Percentiles rank a stretch among this genome's conserved stretches.
phyloP scores from a whole-genome alignment of 2,797 vertebrate species.

The Typhlichthys eigenmanni region DNA sequence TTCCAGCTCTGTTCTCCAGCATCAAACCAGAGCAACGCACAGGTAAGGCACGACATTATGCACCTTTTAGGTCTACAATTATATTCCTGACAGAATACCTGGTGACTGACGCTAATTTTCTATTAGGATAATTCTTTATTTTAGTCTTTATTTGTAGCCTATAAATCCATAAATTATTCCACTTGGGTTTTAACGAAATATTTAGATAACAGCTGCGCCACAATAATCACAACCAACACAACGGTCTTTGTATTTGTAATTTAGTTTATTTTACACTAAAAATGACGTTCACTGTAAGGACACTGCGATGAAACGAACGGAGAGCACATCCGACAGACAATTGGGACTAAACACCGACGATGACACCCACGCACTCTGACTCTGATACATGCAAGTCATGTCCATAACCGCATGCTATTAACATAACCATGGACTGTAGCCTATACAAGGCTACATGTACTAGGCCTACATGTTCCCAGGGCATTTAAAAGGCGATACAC shows the following conservation, averaged over 20 bases:
- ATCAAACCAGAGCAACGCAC: constrained; percentile 64
- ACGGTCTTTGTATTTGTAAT: not conserved
- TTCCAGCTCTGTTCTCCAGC: constrained; percentile 56
- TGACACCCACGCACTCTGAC: constrained; percentile 73
- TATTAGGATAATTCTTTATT: constrained; percentile 6
- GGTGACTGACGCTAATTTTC: constrained; percentile 14
- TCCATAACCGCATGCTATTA: constrained; percentile 57
- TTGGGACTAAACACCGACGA: constrained; percentile 45
- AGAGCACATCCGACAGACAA: constrained; percentile 15
- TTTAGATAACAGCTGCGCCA: constrained; percentile 65
- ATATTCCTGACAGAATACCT: constrained; percentile 8
- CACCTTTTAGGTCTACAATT: constrained; percentile 43
- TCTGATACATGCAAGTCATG: constrained; percentile 70
- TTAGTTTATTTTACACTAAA: constrained; percentile 19
- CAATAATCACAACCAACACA: constrained; percentile 28
- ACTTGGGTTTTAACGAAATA: constrained; percentile 51
- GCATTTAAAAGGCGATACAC: not conserved
- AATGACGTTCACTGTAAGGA: constrained; percentile 20
- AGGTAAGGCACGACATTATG: constrained; percentile 75
- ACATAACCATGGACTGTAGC: constrained; percentile 20
- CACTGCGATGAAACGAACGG: constrained; percentile 24
- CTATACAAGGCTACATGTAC: not conserved
- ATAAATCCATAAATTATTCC: constrained; percentile 38
- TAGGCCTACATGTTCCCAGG: not conserved
- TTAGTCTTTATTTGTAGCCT: constrained; percentile 28